A percentile compares a stretch with the other conserved stretches of the same genome.
phyloP scores from a whole-genome alignment of 1,140 invertebrate genomes.

The Papilio machaon region DNA sequence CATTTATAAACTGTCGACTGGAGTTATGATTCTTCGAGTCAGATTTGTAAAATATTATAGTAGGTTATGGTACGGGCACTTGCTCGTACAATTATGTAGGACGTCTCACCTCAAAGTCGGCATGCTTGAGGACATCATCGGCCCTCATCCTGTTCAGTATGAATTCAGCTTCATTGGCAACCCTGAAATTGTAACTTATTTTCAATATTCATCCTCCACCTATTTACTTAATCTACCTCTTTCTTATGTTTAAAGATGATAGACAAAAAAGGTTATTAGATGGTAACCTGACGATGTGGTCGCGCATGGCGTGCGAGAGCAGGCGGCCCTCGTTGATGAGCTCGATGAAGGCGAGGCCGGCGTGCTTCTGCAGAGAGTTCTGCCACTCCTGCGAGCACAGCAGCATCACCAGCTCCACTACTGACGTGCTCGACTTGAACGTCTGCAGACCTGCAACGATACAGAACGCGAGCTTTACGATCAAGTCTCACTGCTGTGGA shows the following conservation, averaged over 20 bases:
- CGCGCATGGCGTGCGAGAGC: constrained; percentile 98
- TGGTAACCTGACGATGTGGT: constrained; percentile 92
- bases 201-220: background rate
- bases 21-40: background rate
- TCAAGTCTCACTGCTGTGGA: too few species aligned
- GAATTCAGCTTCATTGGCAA: constrained; percentile 99
- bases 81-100: too few species aligned
- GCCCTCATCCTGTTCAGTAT: constrained; percentile 99
- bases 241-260: background rate
- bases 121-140: constrained; percentile 99
- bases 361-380: constrained; percentile 99
- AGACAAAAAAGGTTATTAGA: background rate
- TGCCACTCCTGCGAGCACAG: constrained; percentile 99
- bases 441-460: constrained; percentile 91
- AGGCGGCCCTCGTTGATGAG: constrained; percentile 99
- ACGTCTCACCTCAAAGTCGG: constrained; percentile 92
- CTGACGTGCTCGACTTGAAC: constrained; percentile 97
- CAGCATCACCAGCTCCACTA: constrained; percentile 99
- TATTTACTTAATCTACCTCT: constrained; percentile 40
- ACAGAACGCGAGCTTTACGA: background rate
- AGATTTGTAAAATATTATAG: background rate
- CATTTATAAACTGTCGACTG: background rate
- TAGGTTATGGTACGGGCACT: too few species aligned
- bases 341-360: constrained; percentile 99
- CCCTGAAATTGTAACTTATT: constrained; percentile 78